These are phyloP conservation scores for Colossoma macropomum DNA, from an alignment of 2,113 vertebrate species.

Conservation along the genomic window DNA sequence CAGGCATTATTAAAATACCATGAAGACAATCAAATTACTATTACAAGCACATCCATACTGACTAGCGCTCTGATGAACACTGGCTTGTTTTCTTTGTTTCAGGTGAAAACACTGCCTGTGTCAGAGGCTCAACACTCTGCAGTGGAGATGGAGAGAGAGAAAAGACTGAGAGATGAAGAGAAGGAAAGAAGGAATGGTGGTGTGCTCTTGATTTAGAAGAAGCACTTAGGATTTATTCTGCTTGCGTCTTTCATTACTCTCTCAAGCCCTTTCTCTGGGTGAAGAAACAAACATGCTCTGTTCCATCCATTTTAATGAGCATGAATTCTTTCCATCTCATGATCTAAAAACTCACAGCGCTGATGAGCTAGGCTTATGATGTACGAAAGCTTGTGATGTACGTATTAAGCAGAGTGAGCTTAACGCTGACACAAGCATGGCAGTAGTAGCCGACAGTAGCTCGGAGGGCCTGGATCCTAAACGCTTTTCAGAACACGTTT, in stretches of 20 bases:
- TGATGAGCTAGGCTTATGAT: not conserved
- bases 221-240: conserved; percentile 2
- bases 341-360: conserved; percentile 19
- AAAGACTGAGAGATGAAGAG: not conserved
- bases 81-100: not conserved
- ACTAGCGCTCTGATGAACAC: not conserved
- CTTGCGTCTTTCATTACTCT: conserved; percentile 11
- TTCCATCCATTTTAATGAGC: conserved; percentile 22
- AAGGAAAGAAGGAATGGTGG: not conserved
- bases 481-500: not conserved
- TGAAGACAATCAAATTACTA: not conserved
- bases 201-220: not conserved
- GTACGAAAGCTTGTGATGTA: not conserved
- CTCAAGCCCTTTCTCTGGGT: conserved; percentile 8
- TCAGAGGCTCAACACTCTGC: not conserved
- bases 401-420: conserved; percentile 20
- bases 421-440: conserved; percentile 33
- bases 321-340: not conserved
- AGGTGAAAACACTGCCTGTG: not conserved
- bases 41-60: not conserved
- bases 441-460: not conserved
- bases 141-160: not conserved
- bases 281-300: conserved; percentile 18
- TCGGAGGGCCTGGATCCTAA: not conserved
- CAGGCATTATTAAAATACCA: not conserved